A percentile compares a stretch with the other conserved stretches of the same genome.
phyloP scores from a whole-genome alignment of 1,140 invertebrate genomes.

The Lucilia sericata region DNA sequence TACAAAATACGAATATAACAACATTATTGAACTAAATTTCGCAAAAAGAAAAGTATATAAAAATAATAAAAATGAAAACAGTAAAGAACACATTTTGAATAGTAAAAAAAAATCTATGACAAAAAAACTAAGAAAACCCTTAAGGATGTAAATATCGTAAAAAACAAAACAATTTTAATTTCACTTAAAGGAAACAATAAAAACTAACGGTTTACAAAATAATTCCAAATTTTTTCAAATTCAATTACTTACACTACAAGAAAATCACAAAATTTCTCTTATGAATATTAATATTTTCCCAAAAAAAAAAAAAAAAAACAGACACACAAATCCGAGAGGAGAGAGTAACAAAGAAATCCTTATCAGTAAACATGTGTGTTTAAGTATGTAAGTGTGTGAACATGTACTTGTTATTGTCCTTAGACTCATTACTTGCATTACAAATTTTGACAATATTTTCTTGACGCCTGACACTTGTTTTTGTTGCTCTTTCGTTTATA shows the following conservation, averaged over 20 bases:
- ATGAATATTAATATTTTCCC: constrained; percentile 35
- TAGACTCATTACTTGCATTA: constrained; percentile 16
- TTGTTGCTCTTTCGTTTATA: background rate
- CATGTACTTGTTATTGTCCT: background rate
- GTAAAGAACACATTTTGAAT: constrained; percentile 7
- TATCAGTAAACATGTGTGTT: background rate
- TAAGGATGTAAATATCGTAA: background rate
- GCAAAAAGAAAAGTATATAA: constrained; percentile 45
- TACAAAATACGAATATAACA: constrained; percentile 29
- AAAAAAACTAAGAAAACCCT: constrained; percentile 47
- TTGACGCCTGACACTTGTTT: constrained; percentile 2
- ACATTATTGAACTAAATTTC: constrained; percentile 43
- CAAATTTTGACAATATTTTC: background rate
- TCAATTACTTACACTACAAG: background rate
- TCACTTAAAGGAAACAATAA: constrained; percentile 26
- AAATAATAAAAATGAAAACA: constrained; percentile 17
- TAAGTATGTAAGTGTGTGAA: background rate
- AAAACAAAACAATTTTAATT: background rate
- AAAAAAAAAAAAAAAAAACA: background rate
- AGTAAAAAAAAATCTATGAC: constrained; percentile 30
- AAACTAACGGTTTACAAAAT: constrained; percentile 24
- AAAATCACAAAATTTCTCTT: background rate
- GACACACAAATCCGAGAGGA: background rate
- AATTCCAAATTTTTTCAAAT: background rate
- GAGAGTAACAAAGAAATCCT: background rate